A percentile compares a stretch with the other conserved stretches of the same genome.
Evolutionary conservation across 37 sponge, comb jelly and placozoan species (phyloP).

Genomic region (Theonella swinhoei): DNA sequence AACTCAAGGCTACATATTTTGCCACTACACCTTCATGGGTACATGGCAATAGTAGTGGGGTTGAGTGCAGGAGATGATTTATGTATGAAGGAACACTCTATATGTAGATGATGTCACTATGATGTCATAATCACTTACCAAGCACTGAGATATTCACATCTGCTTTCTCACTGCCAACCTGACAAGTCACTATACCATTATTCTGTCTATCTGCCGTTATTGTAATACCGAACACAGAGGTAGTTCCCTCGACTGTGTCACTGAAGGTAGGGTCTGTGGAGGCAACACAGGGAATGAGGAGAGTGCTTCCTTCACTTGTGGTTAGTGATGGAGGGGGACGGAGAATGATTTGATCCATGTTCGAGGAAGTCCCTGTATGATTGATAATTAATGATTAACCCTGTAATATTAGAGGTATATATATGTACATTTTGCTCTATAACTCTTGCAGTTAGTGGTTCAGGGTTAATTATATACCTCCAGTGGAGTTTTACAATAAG

Average conservation of each 20-base stretch:
- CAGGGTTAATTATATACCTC: no score
- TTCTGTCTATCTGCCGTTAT: not conserved
- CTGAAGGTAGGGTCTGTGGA: not conserved
- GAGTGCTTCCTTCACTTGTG: not conserved
- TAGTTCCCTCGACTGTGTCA: not conserved
- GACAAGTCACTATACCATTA: not conserved
- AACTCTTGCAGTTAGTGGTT: no score
- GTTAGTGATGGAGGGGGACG: not conserved
- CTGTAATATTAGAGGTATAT: no score
- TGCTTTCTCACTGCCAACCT: not conserved
- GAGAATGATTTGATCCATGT: slow-evolving; percentile 3
- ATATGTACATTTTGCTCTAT: no score
- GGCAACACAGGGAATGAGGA: slow-evolving; percentile 1
- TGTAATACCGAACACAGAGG: not conserved
- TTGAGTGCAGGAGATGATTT: no score
- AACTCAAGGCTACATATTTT: no score
- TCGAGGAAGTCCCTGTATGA: not conserved
- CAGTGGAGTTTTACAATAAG: no score
- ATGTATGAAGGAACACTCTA: no score
- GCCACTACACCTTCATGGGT: no score
- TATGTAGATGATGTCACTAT: not conserved
- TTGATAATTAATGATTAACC: no score
- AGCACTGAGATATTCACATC: not conserved
- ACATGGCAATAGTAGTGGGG: no score
- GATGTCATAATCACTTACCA: not conserved